Base-by-base conservation (phyloP, 2,797 vertebrate genomes). In the Astyanax mexicanus region DNA sequence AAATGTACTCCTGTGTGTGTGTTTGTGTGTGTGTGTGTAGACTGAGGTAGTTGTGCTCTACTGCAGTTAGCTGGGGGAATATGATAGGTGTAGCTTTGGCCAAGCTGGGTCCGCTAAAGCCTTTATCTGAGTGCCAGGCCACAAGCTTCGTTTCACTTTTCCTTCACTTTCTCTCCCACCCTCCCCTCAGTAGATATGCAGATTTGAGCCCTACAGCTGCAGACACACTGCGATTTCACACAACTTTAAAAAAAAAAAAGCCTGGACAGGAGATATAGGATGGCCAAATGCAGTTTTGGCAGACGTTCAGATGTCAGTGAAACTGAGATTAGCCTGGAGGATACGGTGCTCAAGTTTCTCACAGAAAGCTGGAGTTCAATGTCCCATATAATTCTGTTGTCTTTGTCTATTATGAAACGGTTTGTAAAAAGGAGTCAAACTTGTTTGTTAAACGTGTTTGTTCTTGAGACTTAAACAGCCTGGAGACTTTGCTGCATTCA, bases 41-140 rank as follows among this genome's bases (percentile, higher is more conserved):
- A 51, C 57, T 54, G 64, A 66, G 51, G 32, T 52, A 65, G 37
- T 52, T 66, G 23, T 62, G 64, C 19, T 37, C 44, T 69, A 52
- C 74, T 49, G 61, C 12, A 12, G 62, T 74, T 57, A 55, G 47
- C 76, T 58, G 54, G 27, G 40, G 38, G 29, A 68, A 67, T 68
- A 49, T 58, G 58, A 75, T 71, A 32, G 47, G 51, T 60, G 21
- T 42, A 66, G 44, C 62, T 49, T 3, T 68, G 64, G 42, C 71
- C 55, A 65, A 55, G 35, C n/a, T 29, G 17, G 4, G 29, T 32
- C 17, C 8, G 23, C 29, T 29, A 9, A 15, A 57, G 29, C 9
- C 61, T 78, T 79, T 81, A 81, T 75, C 75, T 77, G 21, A 57
- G 10, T 65, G 21, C 29, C 57, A 64, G 57, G 54, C 40, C 72